Evolutionary conservation across 1,140 invertebrate species (phyloP), one percentile per base, ranked within the genome.

Genomic region (Drosophila biarmipes): DNA sequence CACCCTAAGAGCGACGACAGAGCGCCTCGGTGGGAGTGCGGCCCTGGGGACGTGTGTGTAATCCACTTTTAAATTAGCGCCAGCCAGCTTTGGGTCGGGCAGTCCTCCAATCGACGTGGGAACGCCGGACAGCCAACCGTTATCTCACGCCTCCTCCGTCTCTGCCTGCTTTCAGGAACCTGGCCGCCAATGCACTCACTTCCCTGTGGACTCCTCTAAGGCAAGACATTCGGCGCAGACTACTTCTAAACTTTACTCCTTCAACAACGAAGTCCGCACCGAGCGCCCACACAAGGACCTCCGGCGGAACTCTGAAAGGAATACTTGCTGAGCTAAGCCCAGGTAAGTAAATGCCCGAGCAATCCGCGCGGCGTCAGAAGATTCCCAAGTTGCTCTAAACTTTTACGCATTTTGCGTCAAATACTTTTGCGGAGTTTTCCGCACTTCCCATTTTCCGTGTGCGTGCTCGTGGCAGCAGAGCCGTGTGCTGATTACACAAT

Each of bases 181-280:
- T 66, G 76, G 66, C 78, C 74, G 62, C 81, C 78, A 73, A 76
- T 68, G 82, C 84, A 78, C 78, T 69, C 74, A 75, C 78, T 87
- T 78, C 84, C 75, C 77, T 53, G 79, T 59, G 82, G 82, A 89
- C 58, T 76, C 79, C 82, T 78, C 73, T 89, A 72, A 81, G 74
- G 78, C 67, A 76, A 69, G 67, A 63, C 76, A 76, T 76, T 51
- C 27, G 78, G 48, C 55, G 61, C 63, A 62, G 80, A 63, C 78
- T 48, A 73, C 64, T 71, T 63, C 42, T 29, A 58, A 61, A 76
- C 66, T 80, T 72, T 76, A 66, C 78, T 76, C 57, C 76, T 75
- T 69, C 58, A 62, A 53, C 71, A 67, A 69, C 63, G 61, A 75
- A 48, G 66, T 48, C 52, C 37, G 68, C 77, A 63, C 40, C 37